phyloP scores from a whole-genome alignment of 2,113 vertebrate species.

The Cheirogaleus medius region DNA sequence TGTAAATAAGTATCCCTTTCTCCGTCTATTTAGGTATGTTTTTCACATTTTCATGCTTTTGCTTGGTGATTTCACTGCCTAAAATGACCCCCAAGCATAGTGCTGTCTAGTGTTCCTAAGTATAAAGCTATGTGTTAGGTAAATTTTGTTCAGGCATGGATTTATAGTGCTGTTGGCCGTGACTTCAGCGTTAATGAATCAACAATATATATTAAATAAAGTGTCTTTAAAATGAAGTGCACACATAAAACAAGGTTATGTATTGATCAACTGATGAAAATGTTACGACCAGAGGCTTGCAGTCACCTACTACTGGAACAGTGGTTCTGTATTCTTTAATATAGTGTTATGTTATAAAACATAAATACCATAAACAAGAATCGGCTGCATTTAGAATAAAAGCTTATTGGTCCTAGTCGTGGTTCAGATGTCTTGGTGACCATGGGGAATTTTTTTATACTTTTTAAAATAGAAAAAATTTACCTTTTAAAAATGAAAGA shows the following conservation, averaged over 20 bases:
- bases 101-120: not conserved
- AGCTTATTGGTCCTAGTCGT: not conserved
- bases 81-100: not conserved
- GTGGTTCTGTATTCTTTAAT: not conserved
- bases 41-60: not conserved
- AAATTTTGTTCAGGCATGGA: not conserved
- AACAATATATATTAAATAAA: not conserved
- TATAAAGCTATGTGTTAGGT: not conserved
- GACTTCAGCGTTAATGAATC: not conserved
- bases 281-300: not conserved
- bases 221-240: not conserved
- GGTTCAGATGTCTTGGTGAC: not conserved
- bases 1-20: not conserved
- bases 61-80: not conserved
- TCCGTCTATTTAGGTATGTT: not conserved
- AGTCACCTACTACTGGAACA: not conserved
- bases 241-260: not conserved
- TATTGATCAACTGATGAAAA: not conserved
- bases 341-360: not conserved
- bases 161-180: not conserved
- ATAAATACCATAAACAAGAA: not conserved
- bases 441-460: not conserved
- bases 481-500: not conserved
- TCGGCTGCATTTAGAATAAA: not conserved
- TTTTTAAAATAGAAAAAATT: conserved; percentile 24